Conservation (phyloP, 2,113 vertebrate genomes). For the Urocolius indicus region DNA sequence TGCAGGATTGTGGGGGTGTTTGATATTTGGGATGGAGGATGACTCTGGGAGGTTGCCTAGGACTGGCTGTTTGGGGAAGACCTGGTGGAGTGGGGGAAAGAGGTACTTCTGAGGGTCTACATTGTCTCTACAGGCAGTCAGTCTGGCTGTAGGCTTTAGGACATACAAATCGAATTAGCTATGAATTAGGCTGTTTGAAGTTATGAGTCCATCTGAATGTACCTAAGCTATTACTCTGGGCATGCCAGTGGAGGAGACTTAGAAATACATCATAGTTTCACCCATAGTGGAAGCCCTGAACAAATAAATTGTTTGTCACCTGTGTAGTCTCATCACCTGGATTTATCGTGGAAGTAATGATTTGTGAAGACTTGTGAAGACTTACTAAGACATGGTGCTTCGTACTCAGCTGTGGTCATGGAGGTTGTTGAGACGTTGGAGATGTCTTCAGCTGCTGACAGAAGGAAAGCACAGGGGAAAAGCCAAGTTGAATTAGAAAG, state of each 20-base stretch:
- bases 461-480: neutral
- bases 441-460: conserved; percentile 35
- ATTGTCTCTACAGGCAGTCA: neutral
- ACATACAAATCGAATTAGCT: neutral
- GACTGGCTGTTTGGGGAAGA: neutral
- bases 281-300: neutral
- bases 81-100: neutral
- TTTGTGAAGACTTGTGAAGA: conserved; percentile 3
- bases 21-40: neutral
- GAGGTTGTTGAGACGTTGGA: conserved; percentile 19
- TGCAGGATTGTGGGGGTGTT: neutral
- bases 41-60: neutral
- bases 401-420: neutral
- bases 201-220: neutral
- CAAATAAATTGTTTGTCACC: neutral
- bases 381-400: conserved; percentile 74
- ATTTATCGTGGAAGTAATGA: neutral
- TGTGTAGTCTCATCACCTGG: neutral
- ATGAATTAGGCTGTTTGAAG: neutral
- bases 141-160: neutral
- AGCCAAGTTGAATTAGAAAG: neutral
- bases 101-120: fast-evolving
- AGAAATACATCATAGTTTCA: neutral
- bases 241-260: neutral
- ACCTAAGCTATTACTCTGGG: neutral